These are phyloP conservation scores for Patella vulgata DNA, from an alignment of 1,140 invertebrate genomes.

Conservation along the genomic window DNA sequence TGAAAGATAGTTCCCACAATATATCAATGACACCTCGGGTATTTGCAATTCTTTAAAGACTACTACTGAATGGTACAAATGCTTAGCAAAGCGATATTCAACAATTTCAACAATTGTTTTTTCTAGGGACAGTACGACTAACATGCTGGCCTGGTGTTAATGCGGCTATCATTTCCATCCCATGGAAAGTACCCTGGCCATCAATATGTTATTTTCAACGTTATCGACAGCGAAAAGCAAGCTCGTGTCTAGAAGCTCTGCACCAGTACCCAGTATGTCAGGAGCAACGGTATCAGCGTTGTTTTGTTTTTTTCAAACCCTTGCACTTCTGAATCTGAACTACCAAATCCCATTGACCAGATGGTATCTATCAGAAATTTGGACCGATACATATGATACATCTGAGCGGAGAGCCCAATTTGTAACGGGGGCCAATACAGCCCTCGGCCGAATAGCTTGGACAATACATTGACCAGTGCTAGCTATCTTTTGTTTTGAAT, in stretches of 20 bases:
- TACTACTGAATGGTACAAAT: too few relatives aligned
- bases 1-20: constrained; percentile 2
- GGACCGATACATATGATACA: constrained; percentile 42
- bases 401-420: constrained; percentile 43
- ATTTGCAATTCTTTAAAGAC: too few relatives aligned
- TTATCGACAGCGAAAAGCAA: constrained; percentile 34
- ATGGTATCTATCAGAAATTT: constrained; percentile 40
- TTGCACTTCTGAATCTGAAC: constrained; percentile 39
- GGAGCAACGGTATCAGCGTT: not conserved
- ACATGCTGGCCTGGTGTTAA: not conserved
- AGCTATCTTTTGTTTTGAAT: constrained; percentile 14
- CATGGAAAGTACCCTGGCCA: constrained; percentile 35
- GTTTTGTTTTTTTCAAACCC: constrained; percentile 26
- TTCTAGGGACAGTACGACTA: too few relatives aligned
- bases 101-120: too few relatives aligned
- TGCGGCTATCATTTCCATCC: constrained; percentile 42
- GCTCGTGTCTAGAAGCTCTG: not conserved
- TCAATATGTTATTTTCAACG: constrained; percentile 34
- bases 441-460: constrained; percentile 38
- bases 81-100: too few relatives aligned
- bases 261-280: constrained; percentile 9
- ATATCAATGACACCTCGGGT: too few relatives aligned
- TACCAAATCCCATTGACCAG: constrained; percentile 36
- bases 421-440: constrained; percentile 41
- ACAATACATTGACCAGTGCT: constrained; percentile 43